Evolutionary conservation across 2,888 invertebrate species (phyloP).

Genomic region (Xestia ashworthii): DNA sequence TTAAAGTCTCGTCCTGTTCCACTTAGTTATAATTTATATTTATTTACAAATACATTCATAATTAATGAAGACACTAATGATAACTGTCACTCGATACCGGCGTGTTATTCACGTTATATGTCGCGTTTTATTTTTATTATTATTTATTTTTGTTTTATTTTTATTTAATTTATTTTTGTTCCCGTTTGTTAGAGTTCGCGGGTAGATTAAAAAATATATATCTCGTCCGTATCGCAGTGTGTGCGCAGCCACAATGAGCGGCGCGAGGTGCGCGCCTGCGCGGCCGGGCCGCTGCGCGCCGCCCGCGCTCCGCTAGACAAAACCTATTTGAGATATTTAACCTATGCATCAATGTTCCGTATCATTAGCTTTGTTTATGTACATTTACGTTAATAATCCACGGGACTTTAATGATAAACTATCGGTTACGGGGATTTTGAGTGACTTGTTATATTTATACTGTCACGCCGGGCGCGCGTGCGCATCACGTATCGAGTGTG

Average conservation of each 20-base stretch:
- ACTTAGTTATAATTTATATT: conserved; percentile 74
- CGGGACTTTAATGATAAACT: conserved; percentile 77
- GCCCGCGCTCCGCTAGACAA: conserved; percentile 71
- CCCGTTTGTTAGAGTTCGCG: conserved; percentile 65
- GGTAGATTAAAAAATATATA: conserved; percentile 71
- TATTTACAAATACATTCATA: conserved; percentile 76
- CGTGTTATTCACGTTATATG: conserved; percentile 69
- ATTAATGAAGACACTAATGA: conserved; percentile 78
- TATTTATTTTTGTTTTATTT: conserved; percentile 37
- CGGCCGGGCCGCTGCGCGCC: conserved; percentile 69
- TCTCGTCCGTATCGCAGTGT: conserved; percentile 48
- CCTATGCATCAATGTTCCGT: conserved; percentile 70
- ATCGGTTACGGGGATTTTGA: conserved; percentile 74
- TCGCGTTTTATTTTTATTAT: conserved; percentile 36
- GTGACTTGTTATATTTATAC: conserved; percentile 78
- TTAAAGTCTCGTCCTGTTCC: conserved; percentile 73
- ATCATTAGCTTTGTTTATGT: conserved; percentile 80
- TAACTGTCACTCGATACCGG: conserved; percentile 79
- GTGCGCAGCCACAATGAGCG: conserved; percentile 83
- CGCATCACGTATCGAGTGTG: conserved; percentile 79
- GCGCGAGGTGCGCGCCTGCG: conserved; percentile 69
- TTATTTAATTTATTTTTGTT: conserved; percentile 58
- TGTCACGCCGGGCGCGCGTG: conserved; percentile 82
- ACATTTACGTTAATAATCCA: conserved; percentile 77
- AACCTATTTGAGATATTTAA: conserved; percentile 81